Base-by-base conservation (phyloP, 2,888 invertebrate genomes). In the Spisula solida region DNA sequence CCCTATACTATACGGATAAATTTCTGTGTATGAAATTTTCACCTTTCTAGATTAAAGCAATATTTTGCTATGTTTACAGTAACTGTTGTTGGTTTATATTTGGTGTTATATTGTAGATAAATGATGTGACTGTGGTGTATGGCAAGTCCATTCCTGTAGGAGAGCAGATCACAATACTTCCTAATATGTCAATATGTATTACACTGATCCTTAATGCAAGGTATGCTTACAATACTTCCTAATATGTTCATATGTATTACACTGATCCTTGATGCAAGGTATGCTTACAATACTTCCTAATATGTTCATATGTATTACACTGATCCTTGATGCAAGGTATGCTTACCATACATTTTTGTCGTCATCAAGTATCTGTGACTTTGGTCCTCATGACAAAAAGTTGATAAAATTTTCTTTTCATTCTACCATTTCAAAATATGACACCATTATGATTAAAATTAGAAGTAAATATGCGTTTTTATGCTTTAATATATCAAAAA, bases 221-320 rank as follows among this genome's bases (percentile, higher is more conserved):
- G 94, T 94, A 92, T n/a, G n/a, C n/a, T n/a, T n/a, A 81, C 86
- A 41, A 87, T 94, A 5, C 88, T 88, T 81, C 92, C 93, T n/a
- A 87, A 86, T 8, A 93, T 90, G 90, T 88, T 90, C n/a, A 84
- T 93, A 48, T 93, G 90, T 86, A 90, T 94, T 0, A 93, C 79
- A 51, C 79, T 94, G 10, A 83, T 87, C 31, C 81, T 93, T 12
- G 60, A 89, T 47, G 92, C 93, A 56, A 94, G 92, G 94, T 94
- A 92, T n/a, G n/a, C n/a, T n/a, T n/a, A 81, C 86, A 41, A 87
- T 94, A 5, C 88, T 88, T 81, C 92, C 93, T n/a, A 87, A 86
- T 8, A 93, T 90, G 90, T 88, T 90, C n/a, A 84, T 93, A 48
- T 93, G 90, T 86, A 90, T 94, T 0, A 93, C 79, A 51, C 79